A percentile compares a stretch with the other conserved stretches of the same genome.
Evolutionary conservation across 2,888 invertebrate genomes (phyloP).

Genomic region (Cacoxenus indagator): DNA sequence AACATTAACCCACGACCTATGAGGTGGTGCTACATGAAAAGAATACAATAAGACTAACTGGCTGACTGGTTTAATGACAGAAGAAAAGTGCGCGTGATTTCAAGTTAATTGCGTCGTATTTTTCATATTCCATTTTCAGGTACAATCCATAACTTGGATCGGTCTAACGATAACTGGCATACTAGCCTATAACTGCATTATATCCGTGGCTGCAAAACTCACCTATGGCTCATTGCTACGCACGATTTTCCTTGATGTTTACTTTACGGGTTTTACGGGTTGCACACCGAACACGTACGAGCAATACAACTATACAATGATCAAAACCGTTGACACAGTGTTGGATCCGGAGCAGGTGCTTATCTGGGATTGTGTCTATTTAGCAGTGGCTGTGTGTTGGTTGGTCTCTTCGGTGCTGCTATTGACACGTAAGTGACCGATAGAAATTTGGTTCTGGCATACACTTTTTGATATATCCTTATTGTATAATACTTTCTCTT

Average conservation of each 20-base stretch:
- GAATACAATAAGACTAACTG: neutral
- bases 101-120: neutral
- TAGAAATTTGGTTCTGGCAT: neutral
- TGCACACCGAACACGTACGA: constrained; percentile 48
- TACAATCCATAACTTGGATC: constrained; percentile 69
- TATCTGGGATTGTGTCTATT: constrained; percentile 66
- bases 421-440: constrained; percentile 58
- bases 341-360: constrained; percentile 59
- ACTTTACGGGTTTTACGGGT: constrained; percentile 61
- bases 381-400: constrained; percentile 65
- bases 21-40: constrained; percentile 27
- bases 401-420: constrained; percentile 60
- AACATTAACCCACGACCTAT: too few relatives aligned
- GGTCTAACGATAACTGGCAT: constrained; percentile 68
- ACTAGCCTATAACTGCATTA: constrained; percentile 64
- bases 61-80: neutral
- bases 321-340: constrained; percentile 48
- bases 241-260: constrained; percentile 65
- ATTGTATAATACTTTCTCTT: constrained; percentile 3
- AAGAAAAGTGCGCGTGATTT: neutral
- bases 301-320: constrained; percentile 37
- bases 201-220: constrained; percentile 47
- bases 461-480: neutral
- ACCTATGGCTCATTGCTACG: constrained; percentile 55
- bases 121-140: constrained; percentile 45